Conservation (phyloP, 1,140 invertebrate species). For the Listronotus bonariensis region DNA sequence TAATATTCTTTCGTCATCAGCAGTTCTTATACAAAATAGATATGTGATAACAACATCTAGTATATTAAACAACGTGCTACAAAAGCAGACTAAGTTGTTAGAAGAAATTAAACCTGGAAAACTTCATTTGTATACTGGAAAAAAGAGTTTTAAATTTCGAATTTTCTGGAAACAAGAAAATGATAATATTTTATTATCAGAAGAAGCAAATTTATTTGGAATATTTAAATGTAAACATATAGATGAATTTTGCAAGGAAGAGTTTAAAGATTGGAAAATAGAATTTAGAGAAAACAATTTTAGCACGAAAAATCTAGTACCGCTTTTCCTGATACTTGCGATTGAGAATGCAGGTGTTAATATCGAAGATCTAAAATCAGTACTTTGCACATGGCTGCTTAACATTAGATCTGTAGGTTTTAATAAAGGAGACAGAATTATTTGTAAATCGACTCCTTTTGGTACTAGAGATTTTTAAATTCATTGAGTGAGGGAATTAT, state of each 20-base stretch:
- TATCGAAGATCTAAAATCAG: not conserved
- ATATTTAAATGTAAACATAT: conserved; percentile 6
- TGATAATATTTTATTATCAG: not conserved
- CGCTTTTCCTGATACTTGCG: not conserved
- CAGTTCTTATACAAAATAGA: too few relatives aligned
- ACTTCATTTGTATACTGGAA: too few relatives aligned
- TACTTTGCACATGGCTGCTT: not conserved
- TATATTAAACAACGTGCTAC: too few relatives aligned
- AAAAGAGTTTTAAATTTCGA: too few relatives aligned
- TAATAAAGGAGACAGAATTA: not conserved
- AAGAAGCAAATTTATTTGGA: not conserved
- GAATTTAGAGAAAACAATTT: not conserved
- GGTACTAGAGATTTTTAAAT: conserved; percentile 13
- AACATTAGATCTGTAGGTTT: not conserved
- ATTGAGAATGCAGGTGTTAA: not conserved
- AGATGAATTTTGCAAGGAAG: not conserved
- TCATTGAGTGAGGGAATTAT: conserved; percentile 19
- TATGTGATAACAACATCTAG: too few relatives aligned
- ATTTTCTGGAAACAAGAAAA: not conserved
- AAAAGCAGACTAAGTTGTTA: too few relatives aligned
- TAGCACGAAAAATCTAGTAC: not conserved
- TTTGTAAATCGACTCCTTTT: conserved; percentile 12
- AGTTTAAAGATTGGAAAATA: not conserved
- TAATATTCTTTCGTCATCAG: too few relatives aligned
- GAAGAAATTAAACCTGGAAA: too few relatives aligned